Evolutionary conservation across 2,797 vertebrate species (phyloP).

Genomic region (Huso huso): DNA sequence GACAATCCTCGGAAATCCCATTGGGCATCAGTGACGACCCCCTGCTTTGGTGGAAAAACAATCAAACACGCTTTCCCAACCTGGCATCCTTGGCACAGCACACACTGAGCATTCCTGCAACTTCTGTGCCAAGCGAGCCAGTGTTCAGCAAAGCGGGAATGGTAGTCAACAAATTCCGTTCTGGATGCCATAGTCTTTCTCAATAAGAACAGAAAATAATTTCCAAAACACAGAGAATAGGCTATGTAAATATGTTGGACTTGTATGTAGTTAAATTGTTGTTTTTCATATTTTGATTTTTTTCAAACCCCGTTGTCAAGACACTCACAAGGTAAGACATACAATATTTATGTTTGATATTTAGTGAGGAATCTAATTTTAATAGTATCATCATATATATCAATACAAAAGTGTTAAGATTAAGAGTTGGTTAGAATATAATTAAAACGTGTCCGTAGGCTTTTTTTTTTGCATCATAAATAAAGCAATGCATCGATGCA

Average conservation of each 20-base stretch:
- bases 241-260: neutral
- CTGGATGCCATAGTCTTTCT: neutral
- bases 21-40: neutral
- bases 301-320: neutral
- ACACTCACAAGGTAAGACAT: no score
- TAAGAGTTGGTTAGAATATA: neutral
- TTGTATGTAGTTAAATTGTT: neutral
- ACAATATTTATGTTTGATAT: neutral
- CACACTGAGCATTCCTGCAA: neutral
- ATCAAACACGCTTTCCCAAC: neutral
- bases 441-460: neutral
- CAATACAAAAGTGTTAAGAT: neutral
- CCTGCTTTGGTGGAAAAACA: neutral
- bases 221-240: no score
- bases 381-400: neutral
- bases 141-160: no score
- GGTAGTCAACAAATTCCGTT: neutral
- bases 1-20: neutral
- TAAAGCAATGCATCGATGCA: neutral
- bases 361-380: neutral
- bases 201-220: neutral
- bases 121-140: neutral
- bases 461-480: neutral
- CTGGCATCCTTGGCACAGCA: neutral
- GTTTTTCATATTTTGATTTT: neutral